These are phyloP conservation scores for Kryphioiulus occultus DNA, from an alignment of 2,888 invertebrate genomes.

Conservation along the genomic window DNA sequence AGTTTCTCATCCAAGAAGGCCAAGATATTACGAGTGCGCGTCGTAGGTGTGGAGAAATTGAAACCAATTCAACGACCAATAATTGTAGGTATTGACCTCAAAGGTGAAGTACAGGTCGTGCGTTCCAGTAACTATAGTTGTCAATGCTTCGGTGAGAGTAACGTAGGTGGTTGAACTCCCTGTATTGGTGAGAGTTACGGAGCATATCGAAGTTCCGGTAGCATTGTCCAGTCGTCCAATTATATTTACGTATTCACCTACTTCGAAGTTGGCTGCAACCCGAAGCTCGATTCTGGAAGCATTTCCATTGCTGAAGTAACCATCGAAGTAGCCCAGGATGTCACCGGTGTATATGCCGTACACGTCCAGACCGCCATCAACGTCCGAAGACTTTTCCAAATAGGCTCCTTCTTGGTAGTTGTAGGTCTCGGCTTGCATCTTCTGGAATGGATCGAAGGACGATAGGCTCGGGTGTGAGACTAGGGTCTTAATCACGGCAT, in stretches of 20 bases:
- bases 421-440: constrained; percentile 14
- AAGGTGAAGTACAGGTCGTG: not conserved
- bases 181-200: not conserved
- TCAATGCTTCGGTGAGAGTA: not conserved
- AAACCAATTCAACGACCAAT: not conserved
- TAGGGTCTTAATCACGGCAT: not conserved
- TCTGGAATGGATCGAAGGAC: not conserved
- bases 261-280: not conserved
- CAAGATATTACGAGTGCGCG: too few species aligned
- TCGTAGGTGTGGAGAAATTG: not conserved
- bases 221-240: not conserved
- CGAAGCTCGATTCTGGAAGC: not conserved
- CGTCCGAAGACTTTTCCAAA: not conserved
- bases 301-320: not conserved
- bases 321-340: not conserved
- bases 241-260: not conserved
- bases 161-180: not conserved
- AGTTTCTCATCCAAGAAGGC: too few species aligned
- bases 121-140: not conserved
- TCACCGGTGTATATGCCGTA: not conserved
- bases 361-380: not conserved
- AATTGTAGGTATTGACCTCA: not conserved
- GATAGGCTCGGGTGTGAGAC: not conserved
- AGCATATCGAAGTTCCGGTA: not conserved
- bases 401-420: not conserved